Evolutionary conservation across 1,140 invertebrate species (phyloP), one percentile per base, ranked within the genome.

Genomic region (Drosophila nebulosa): DNA sequence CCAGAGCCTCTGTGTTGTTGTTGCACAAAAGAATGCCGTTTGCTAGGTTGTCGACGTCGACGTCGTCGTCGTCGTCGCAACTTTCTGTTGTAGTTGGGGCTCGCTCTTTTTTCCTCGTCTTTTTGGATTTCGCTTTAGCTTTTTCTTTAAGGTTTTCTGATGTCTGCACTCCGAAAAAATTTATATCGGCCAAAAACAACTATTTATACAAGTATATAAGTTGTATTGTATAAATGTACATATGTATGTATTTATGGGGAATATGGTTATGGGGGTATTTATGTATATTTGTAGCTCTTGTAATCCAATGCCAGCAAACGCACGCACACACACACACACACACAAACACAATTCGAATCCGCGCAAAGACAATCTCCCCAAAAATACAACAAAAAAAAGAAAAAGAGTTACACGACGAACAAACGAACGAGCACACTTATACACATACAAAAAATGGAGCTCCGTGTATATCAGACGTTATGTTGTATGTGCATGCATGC

Each of bases 1-100:
- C 61, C 46, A 64, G 69, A 65, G 64, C 70, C 74, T 78, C 68
- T 70, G 61, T 66, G 55, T 90, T 90, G 80, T 86, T 90, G 89
- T 90, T 90, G 89, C 78, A 69, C 84, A 70, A 90, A 90, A 90
- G 89, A 90, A 90, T 90, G 89, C 78, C 80, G 85, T 90, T 85
- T 85, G 81, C 71, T 90, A 84, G 77, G 78, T 90, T 88, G 88
- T 76, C 70, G 86, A 79, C 73, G 61, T 69, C 67, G 66, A 42
- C 62, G 24, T 69, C 69, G 72, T 75, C 62, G 24, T 69, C 69
- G 72, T 75, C 74, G 72, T 75, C 74, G 65, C 46, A 67, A 74
- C 64, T 73, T 74, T 58, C 64, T 75, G 70, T 61, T 76, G 73
- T 67, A 75, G 79, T 36, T 68, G 61, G 62, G 61, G 74, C 74